phyloP scores from a whole-genome alignment of 2,797 vertebrate species.

The Sebastes hubbsi region DNA sequence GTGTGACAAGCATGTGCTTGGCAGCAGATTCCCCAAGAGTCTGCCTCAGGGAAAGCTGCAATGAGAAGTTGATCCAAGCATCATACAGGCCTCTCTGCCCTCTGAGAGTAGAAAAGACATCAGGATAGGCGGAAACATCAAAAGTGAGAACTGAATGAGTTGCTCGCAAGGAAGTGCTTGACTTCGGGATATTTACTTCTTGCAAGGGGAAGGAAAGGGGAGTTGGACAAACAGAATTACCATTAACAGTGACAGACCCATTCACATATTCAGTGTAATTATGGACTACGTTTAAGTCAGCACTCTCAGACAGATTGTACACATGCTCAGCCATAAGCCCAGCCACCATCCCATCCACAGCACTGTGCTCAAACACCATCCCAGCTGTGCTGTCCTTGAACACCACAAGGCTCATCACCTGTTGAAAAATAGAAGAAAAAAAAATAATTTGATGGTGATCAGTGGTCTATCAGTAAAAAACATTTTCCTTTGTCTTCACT shows the following conservation, averaged over 20 bases:
- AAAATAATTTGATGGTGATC: no score
- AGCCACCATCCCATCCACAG: conserved; percentile 84
- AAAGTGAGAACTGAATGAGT: conserved; percentile 77
- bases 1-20: conserved; percentile 81
- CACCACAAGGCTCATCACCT: conserved; percentile 84
- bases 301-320: conserved; percentile 80
- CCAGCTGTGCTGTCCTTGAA: conserved; percentile 82
- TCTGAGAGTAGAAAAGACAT: conserved; percentile 80
- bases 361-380: conserved; percentile 84
- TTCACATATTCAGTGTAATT: conserved; percentile 32
- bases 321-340: conserved; percentile 77
- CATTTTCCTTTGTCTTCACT: no score
- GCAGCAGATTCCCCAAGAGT: conserved; percentile 74
- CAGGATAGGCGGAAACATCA: conserved; percentile 80
- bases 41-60: conserved; percentile 83
- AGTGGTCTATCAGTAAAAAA: no score
- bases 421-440: conserved; percentile 5
- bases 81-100: conserved; percentile 81
- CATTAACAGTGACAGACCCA: conserved; percentile 29
- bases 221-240: conserved; percentile 28
- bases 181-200: background rate
- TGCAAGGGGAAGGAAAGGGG: conserved; percentile 66
- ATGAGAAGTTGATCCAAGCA: conserved; percentile 84
- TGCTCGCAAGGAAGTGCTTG: background rate
- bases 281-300: conserved; percentile 48